These are phyloP conservation scores for Acanthosepion lycidas DNA, from an alignment of 2,888 invertebrate genomes.

Conservation along the genomic window DNA sequence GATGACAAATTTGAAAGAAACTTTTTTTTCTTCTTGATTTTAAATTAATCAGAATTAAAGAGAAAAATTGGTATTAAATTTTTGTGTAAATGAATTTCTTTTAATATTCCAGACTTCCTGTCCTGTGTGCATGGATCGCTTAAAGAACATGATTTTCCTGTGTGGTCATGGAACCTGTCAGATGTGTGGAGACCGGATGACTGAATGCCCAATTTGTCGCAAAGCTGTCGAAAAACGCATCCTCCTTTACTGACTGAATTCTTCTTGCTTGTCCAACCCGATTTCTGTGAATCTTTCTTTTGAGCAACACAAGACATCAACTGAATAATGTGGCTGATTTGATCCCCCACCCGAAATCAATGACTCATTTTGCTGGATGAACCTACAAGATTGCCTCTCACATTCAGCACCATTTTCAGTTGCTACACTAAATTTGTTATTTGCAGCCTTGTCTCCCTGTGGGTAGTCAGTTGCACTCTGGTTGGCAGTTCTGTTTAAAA, in stretches of 20 bases:
- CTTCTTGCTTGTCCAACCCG: background rate
- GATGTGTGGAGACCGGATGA: constrained; percentile 98
- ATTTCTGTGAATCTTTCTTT: too few relatives aligned
- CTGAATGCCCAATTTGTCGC: constrained; percentile 97
- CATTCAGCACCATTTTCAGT: too few relatives aligned
- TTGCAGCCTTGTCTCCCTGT: too few relatives aligned
- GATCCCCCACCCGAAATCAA: too few relatives aligned
- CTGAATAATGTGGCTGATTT: too few relatives aligned
- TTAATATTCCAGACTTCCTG: constrained; percentile 88
- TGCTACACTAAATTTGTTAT: too few relatives aligned
- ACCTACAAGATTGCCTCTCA: too few relatives aligned
- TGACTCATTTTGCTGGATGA: too few relatives aligned
- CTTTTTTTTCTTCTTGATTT: background rate
- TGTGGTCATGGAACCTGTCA: constrained; percentile 99
- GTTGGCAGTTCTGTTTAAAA: too few relatives aligned
- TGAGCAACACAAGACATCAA: too few relatives aligned
- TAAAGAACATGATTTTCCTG: constrained; percentile 98
- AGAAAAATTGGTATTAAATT: background rate
- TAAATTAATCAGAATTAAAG: too few relatives aligned
- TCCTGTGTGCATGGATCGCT: constrained; percentile 95
- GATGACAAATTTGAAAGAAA: background rate
- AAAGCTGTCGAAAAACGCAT: constrained; percentile 97
- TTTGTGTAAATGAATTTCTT: background rate
- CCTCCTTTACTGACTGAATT: constrained; percentile 81
- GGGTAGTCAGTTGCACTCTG: too few relatives aligned